Evolutionary conservation across 2,113 vertebrate genomes (phyloP), one percentile per base, ranked within the genome.

Genomic region (Brachionichthys hirsutus): DNA sequence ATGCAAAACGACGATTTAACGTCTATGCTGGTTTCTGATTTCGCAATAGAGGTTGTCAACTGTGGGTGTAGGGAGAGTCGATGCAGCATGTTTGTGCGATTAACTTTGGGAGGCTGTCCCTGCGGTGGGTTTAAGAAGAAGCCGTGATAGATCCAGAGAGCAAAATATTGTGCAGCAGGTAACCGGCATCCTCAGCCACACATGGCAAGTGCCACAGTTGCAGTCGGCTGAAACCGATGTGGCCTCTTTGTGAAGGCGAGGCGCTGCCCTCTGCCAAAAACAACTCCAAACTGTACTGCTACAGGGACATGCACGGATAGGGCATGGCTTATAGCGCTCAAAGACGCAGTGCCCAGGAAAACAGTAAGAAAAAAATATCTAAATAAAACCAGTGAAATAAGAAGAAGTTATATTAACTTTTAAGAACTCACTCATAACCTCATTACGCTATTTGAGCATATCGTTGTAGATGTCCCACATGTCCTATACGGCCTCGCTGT

Each of bases 1-100:
- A 74, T 90, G 81, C 53, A 82, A n/a, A 86, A 47, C 35, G 12
- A 87, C 86, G 77, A 88, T 14, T 73, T 87, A 70, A 64, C 73
- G 68, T 89, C 90, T 90, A 93, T 89, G 92, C 88, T 89, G 83
- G 92, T 93, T 90, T 89, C 88, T 85, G 87, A 91, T 92, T 93
- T 93, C 76, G 84, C 75, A 70, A 79, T 3, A 42, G 52, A 50
- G 53, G 56, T 47, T 87, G 90, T 78, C 78, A 84, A 56, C 52
- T 73, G 14, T 44, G 40, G 50, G 45, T 12, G 50, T n/a, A 58
- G 57, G 9, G 41, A 35, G 60, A n/a, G 60, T 62, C 49, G 59
- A 47, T 45, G 48, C 43, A 49, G 34, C 46, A 12, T 56, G 50
- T 49, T 47, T 44, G 54, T 35, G 40, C 46, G 40, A 88, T 77